Conservation (phyloP, 1,140 invertebrate genomes). For the Vanessa atalanta region DNA sequence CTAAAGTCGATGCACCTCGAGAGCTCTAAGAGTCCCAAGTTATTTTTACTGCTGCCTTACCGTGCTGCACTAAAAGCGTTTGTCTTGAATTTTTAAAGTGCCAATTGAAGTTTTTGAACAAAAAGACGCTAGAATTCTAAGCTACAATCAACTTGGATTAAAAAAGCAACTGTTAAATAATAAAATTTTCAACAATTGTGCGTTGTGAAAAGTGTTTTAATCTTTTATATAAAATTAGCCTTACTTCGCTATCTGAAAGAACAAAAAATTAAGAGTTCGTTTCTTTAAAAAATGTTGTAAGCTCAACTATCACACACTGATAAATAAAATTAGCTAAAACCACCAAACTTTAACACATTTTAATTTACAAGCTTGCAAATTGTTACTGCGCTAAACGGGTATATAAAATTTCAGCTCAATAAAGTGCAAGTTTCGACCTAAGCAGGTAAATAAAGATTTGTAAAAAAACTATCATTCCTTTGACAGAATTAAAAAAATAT, state of each 20-base stretch:
- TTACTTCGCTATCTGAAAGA: background rate
- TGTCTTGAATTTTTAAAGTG: slow-evolving; percentile 78
- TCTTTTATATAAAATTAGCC: background rate
- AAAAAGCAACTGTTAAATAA: background rate
- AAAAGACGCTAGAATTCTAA: slow-evolving; percentile 37
- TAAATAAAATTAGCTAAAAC: too few species aligned
- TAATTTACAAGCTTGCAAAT: too few species aligned
- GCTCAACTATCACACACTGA: too few species aligned
- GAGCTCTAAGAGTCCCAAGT: slow-evolving; percentile 59
- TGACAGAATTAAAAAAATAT: too few species aligned
- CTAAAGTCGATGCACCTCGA: slow-evolving; percentile 50
- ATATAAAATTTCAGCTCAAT: too few species aligned
- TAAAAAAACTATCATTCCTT: too few species aligned
- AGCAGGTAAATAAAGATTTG: too few species aligned
- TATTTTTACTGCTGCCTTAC: slow-evolving; percentile 64
- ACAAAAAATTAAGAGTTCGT: too few species aligned
- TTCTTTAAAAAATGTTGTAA: too few species aligned
- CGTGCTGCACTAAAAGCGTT: slow-evolving; percentile 70
- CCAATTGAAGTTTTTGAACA: slow-evolving; percentile 67
- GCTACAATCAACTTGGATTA: slow-evolving; percentile 19
- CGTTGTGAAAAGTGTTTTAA: background rate
- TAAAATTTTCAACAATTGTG: background rate
- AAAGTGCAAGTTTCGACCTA: too few species aligned
- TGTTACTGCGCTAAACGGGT: too few species aligned
- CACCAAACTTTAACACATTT: too few species aligned